Evolutionary conservation across 2,888 invertebrate genomes (phyloP).

Genomic region (Sminthurides aquaticus): DNA sequence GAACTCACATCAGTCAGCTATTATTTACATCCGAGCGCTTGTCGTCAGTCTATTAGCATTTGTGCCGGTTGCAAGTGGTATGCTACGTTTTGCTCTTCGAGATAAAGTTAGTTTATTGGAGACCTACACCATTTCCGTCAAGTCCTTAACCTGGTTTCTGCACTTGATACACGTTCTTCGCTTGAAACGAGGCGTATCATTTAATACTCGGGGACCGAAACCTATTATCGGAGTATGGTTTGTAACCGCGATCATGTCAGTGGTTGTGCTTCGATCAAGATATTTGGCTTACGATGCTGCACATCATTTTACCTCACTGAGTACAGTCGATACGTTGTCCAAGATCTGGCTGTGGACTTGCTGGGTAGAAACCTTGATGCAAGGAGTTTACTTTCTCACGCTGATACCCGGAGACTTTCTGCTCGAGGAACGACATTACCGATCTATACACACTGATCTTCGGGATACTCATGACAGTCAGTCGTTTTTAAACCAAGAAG

Average conservation of each 20-base stretch:
- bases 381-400: conserved; percentile 62
- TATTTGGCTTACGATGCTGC: conserved; percentile 2
- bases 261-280: conserved; percentile 57
- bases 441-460: conserved; percentile 21
- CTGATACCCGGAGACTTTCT: conserved; percentile 57
- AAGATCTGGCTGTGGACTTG: conserved; percentile 34
- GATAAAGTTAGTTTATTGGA: conserved; percentile 54
- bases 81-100: conserved; percentile 45
- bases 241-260: conserved; percentile 58
- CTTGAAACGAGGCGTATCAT: conserved; percentile 50
- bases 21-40: conserved; percentile 60
- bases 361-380: conserved; percentile 48
- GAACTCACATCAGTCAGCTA: conserved; percentile 56
- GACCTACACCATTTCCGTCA: conserved; percentile 62
- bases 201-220: conserved; percentile 67
- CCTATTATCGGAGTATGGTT: conserved; percentile 62
- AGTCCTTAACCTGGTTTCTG: conserved; percentile 70
- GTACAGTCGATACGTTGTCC: not conserved
- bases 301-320: not conserved
- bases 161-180: conserved; percentile 69
- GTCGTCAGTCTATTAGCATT: conserved; percentile 58
- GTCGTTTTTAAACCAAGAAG: conserved; percentile 30
- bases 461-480: conserved; percentile 37
- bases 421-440: conserved; percentile 37
- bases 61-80: conserved; percentile 60